Base-by-base conservation (phyloP, 2,113 vertebrate genomes). In the Salvelinus fontinalis region DNA sequence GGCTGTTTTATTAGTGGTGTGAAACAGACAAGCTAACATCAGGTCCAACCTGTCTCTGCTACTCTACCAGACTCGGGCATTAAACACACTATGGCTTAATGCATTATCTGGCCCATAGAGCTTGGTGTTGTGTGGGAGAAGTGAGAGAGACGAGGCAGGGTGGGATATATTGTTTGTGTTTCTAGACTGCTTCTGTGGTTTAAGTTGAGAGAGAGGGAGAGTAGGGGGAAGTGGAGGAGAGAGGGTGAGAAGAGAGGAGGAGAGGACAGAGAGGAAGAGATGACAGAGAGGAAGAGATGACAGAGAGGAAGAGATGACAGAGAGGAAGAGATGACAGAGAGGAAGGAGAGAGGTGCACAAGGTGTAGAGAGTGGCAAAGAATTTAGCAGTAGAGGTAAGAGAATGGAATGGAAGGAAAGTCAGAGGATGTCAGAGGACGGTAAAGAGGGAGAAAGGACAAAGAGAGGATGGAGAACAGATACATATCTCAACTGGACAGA, bases 21-120 rank as follows among this genome's bases (percentile, higher is more conserved):
- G 78, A 82, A 73, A 34, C 76, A 71, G 79, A 85, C 67, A 65
- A 67, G 79, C 84, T 83, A 87, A 85, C 84, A 84, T 76, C n/a
- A 67, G 49, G 57, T 76, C 54, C 29, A 76, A 87, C 84, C 72
- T 79, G 77, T n/a, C 59, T 62, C n/a, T 9, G 59, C 59, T 22
- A 5, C 16, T 54, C 51, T 54, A 54, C 75, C 57, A 51, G 18
- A 76, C 76, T 73, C 60, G 84, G 70, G 62, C 82, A 79, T 67
- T 75, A 3, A 79, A 76, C 82, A 80, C 83, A 72, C 51, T 60
- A 81, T 18, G 81, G 75, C 84, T 87, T 86, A 84, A 91, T 81
- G 84, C 83, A 85, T 85, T 73, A 87, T 75, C 84, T 84, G 88
- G 90, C 77, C 84, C 81, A 86, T 77, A 84, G 87, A 87, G 81